A percentile compares a stretch with the other conserved stretches of the same genome.
These are phyloP conservation scores for Cyprinodon diabolis DNA, from an alignment of 2,797 vertebrate species.

Conservation along the genomic window DNA sequence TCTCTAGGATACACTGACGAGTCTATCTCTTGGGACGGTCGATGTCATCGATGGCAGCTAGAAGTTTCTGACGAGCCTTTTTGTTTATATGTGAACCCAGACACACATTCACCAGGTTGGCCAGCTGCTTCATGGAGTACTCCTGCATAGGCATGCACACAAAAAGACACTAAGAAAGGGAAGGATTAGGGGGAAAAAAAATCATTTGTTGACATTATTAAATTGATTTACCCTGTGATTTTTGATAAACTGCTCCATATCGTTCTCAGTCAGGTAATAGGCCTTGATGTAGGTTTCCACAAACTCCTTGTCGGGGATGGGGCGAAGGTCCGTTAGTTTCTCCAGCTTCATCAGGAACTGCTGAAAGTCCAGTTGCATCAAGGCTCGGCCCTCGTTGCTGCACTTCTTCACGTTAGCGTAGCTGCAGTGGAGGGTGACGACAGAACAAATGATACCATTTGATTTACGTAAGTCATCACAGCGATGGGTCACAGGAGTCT, in stretches of 20 bases:
- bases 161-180: neutral
- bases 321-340: constrained; percentile 97
- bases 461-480: neutral
- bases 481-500: neutral
- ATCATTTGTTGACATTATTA: too few relatives aligned
- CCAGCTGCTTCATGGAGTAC: constrained; percentile 97
- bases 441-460: neutral
- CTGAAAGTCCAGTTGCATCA: constrained; percentile 99
- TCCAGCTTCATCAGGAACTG: constrained; percentile 99
- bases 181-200: neutral
- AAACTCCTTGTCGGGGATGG: constrained; percentile 98
- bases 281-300: constrained; percentile 99
- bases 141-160: constrained; percentile 79
- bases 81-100: constrained; percentile 99
- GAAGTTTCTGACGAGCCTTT: constrained; percentile 95
- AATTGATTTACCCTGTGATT: constrained; percentile 87
- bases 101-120: constrained; percentile 96
- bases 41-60: constrained; percentile 95
- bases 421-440: constrained; percentile 64
- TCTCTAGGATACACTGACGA: neutral
- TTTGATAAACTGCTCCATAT: constrained; percentile 99
- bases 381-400: constrained; percentile 97
- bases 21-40: constrained; percentile 96
- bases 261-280: constrained; percentile 97
- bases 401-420: constrained; percentile 99